Evolutionary conservation across 2,888 invertebrate species (phyloP), one percentile per base, ranked within the genome.

Genomic region (Anorthoa munda): DNA sequence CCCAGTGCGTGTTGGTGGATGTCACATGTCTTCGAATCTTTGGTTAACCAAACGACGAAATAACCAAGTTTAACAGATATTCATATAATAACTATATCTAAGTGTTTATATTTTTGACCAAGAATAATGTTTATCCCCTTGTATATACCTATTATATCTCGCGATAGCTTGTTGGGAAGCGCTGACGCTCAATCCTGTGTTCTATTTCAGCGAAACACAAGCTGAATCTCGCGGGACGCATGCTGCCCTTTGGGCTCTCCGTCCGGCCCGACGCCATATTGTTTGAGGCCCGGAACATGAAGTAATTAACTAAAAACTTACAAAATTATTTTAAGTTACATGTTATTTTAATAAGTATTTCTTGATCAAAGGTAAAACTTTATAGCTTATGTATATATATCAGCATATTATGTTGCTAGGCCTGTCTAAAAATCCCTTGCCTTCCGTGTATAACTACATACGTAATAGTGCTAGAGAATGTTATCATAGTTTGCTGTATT

Each of bases 201-300:
- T 81, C 84, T 83, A 74, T 81, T 81, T 83, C 81, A 81, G 81
- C 84, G 58, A 61, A 46, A 79, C 81, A 79, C 81, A 81, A 79
- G 80, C 81, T 81, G 81, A 79, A 81, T 81, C 81, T 83, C 80
- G 80, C 81, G 80, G 81, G 81, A 70, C 84, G 84, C 84, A 83
- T 81, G 81, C 84, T 81, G 81, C 81, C 81, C 81, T 81, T 81
- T 81, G 81, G 81, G 81, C 81, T 81, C 79, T 81, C 81, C 66
- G 81, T 81, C 84, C 80, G 81, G 81, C 81, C 81, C 75, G 81
- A 81, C 81, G 81, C 81, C 80, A 79, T 81, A 70, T 81, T 81
- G 80, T 81, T 79, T 83, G 81, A 81, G 84, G 80, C 84, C 80
- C 83, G 81, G 81, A 81, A 81, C 70, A 81, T 83, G 84, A 81